phyloP scores from a whole-genome alignment of 2,888 invertebrate genomes.

The Bedellia somnulentella region DNA sequence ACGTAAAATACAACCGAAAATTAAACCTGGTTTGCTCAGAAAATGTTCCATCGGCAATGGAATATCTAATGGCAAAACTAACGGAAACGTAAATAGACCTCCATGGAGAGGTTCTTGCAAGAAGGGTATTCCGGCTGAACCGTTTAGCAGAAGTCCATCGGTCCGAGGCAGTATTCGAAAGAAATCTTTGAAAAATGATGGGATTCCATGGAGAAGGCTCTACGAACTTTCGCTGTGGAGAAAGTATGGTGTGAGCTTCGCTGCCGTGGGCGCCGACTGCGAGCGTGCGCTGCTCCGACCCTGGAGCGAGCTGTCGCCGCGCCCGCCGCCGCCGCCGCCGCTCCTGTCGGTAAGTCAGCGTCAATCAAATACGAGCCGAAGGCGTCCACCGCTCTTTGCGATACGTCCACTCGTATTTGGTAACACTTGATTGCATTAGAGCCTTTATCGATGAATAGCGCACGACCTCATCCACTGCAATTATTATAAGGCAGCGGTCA shows the following conservation, averaged over 20 bases:
- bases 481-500: constrained; percentile 1
- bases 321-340: constrained; percentile 24
- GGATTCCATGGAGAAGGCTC: constrained; percentile 56
- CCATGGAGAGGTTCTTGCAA: constrained; percentile 47
- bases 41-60: constrained; percentile 33
- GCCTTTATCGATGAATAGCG: constrained; percentile 17
- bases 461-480: constrained; percentile 11
- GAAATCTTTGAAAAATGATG: constrained; percentile 35
- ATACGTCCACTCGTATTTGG: constrained; percentile 34
- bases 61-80: constrained; percentile 19
- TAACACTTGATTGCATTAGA: constrained; percentile 24
- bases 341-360: constrained; percentile 37
- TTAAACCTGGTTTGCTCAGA: constrained; percentile 26
- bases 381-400: constrained; percentile 27
- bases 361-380: no score
- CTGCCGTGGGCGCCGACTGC: constrained; percentile 35
- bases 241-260: constrained; percentile 51
- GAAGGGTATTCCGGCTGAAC: constrained; percentile 27
- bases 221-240: constrained; percentile 59
- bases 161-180: constrained; percentile 46
- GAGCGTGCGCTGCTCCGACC: constrained; percentile 41
- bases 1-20: constrained; percentile 24
- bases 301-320: constrained; percentile 38
- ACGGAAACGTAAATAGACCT: constrained; percentile 35
- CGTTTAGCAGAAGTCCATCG: constrained; percentile 38